These are phyloP conservation scores for Pocillopora meandrina DNA, from an alignment of 92 coral and sea anemone genomes.

Conservation along the genomic window DNA sequence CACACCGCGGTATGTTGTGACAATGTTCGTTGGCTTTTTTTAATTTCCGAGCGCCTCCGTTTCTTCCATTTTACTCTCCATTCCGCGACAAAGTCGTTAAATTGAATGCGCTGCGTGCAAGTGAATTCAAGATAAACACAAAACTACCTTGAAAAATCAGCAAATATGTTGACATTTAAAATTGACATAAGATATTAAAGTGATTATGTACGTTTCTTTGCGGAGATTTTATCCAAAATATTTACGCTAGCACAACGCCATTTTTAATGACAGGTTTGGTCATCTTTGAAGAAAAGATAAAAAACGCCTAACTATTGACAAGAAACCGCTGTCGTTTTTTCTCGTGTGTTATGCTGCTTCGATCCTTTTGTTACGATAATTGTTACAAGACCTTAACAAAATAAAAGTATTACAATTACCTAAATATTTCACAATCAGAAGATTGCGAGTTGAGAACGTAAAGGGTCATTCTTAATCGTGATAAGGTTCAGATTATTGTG, in stretches of 20 bases:
- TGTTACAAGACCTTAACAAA: conserved; percentile 31
- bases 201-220: conserved; percentile 22
- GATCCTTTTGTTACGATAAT: conserved; percentile 15
- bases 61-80: background rate
- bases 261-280: background rate
- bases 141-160: conserved; percentile 20
- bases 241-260: conserved; percentile 15
- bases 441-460: conserved; percentile 9
- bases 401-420: conserved; percentile 19
- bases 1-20: background rate
- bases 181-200: conserved; percentile 41
- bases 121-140: background rate
- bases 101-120: background rate
- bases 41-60: background rate
- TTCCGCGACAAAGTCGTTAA: background rate
- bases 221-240: conserved; percentile 10
- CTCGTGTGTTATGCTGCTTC: background rate
- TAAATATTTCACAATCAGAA: conserved; percentile 11
- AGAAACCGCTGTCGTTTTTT: conserved; percentile 15
- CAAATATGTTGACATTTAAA: conserved; percentile 35
- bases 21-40: background rate
- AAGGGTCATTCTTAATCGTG: background rate
- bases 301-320: background rate
- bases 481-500: conserved; percentile 12
- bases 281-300: background rate